phyloP scores from a whole-genome alignment of 23 tunicate species.

The Clavelina lepadiformis region DNA sequence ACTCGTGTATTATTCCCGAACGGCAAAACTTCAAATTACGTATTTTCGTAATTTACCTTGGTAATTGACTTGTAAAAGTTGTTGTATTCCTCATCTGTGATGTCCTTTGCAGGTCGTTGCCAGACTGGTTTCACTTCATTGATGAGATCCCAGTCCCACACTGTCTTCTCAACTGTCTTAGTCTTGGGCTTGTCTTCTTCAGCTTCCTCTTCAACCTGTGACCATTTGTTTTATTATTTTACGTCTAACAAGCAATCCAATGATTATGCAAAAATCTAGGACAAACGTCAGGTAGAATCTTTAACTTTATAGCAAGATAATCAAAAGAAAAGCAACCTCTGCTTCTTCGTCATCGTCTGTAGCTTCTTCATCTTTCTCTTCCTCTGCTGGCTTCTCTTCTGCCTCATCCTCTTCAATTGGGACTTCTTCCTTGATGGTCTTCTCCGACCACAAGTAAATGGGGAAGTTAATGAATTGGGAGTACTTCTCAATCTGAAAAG shows the following conservation, averaged over 20 bases:
- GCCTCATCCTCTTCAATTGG: slow-evolving; percentile 94
- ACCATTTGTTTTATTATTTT: background rate
- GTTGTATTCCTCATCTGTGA: slow-evolving; percentile 93
- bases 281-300: background rate
- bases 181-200: slow-evolving; percentile 98
- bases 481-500: slow-evolving; percentile 74
- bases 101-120: slow-evolving; percentile 95
- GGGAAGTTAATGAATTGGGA: slow-evolving; percentile 99
- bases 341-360: slow-evolving; percentile 65
- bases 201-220: slow-evolving; percentile 89
- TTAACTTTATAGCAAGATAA: background rate
- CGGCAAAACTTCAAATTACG: background rate
- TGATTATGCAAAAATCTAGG: background rate
- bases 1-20: background rate
- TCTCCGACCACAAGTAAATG: slow-evolving; percentile 90
- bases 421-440: slow-evolving; percentile 90
- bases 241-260: background rate
- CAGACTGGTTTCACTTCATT: slow-evolving; percentile 96
- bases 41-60: slow-evolving; percentile 41
- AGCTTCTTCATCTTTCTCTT: slow-evolving; percentile 31
- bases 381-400: slow-evolving; percentile 46
- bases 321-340: slow-evolving; percentile 5
- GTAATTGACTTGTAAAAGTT: slow-evolving; percentile 91
- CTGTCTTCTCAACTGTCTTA: slow-evolving; percentile 89
- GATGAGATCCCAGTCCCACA: slow-evolving; percentile 97